Base-by-base conservation (phyloP, 2,888 invertebrate genomes). In the Tillus elongatus region DNA sequence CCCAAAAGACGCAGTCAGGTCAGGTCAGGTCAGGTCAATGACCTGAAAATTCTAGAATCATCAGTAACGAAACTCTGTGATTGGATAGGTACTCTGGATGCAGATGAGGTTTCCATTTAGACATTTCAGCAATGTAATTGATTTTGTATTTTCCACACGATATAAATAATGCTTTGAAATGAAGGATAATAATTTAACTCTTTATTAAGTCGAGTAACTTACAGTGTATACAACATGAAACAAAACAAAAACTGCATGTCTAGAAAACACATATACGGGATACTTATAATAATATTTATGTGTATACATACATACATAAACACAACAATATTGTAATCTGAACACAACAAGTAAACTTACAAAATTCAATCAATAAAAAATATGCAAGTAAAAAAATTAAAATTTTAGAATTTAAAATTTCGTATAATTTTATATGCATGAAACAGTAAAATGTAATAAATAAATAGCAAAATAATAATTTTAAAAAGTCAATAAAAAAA, bases 221-320 rank as follows among this genome's bases (percentile, higher is more conserved):
- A 61, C 58, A 59, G 54, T 59, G 55, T 59, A 60, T 56, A 69
- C 64, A 41, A 67, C 67, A 66, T 64, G 67, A 69, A 68, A 69
- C 66, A 69, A 67, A 66, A 66, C 64, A 64, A 54, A 53, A 56
- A 43, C 24, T 45, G 54, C 56, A 62, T 61, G 58, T 61, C 65
- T 60, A 64, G 64, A 61, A 66, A 64, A 64, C 63, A 65, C 60
- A 63, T 61, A 59, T 60, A 63, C 58, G 58, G 59, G 51, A 56
- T 58, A 57, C 58, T 60, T 56, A 53, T 55, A 58, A 56, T 58
- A 56, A 52, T 57, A 56, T 61, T 60, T 56, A 61, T 60, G 60
- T 63, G 63, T 64, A 58, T 63, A 63, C 62, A 64, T 61, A 62
- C 61, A 62, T 64, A 62, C 59, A 65, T 61, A 63, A 63, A 64